phyloP scores from a whole-genome alignment of 2,113 vertebrate genomes.

The Xiphophorus hellerii region DNA sequence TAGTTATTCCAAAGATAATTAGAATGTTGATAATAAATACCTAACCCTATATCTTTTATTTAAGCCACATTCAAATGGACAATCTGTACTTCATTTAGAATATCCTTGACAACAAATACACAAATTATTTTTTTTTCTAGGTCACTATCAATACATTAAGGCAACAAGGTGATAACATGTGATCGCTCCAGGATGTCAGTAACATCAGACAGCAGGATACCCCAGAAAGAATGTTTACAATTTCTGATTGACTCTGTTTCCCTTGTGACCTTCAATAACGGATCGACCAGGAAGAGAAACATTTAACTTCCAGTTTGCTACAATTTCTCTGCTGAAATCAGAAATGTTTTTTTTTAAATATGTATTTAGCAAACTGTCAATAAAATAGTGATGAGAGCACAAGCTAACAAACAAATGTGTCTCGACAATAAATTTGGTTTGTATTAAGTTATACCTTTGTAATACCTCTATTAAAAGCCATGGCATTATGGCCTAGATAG shows the following conservation, averaged over 20 bases:
- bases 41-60: neutral
- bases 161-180: too few species aligned
- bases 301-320: too few species aligned
- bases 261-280: too few species aligned
- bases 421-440: neutral
- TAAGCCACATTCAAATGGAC: neutral
- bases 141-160: neutral
- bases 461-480: neutral
- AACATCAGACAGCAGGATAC: neutral
- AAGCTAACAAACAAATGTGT: neutral
- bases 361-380: too few species aligned
- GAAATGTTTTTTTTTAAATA: too few species aligned
- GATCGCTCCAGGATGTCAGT: too few species aligned
- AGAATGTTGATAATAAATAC: neutral
- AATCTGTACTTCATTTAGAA: neutral
- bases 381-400: too few species aligned
- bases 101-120: neutral
- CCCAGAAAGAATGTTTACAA: too few species aligned
- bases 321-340: too few species aligned
- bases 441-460: constrained; percentile 1
- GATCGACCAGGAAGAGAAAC: too few species aligned
- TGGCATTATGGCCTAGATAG: neutral
- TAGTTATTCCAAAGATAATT: neutral
- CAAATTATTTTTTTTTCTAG: too few species aligned
- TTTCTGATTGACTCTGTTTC: too few species aligned